phyloP scores from a whole-genome alignment of 2,113 vertebrate genomes.

The Cinclus mexicanus region DNA sequence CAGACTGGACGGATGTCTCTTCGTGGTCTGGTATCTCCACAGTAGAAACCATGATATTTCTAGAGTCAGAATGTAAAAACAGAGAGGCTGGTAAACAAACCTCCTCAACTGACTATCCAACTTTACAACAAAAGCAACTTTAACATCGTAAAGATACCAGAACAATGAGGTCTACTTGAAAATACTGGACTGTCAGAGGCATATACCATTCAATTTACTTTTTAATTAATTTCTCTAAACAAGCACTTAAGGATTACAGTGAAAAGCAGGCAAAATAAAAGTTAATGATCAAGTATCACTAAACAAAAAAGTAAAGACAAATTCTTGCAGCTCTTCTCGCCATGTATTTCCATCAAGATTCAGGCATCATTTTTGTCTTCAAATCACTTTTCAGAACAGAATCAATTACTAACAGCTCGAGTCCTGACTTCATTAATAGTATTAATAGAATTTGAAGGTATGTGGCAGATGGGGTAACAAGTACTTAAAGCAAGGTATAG shows the following conservation, averaged over 20 bases:
- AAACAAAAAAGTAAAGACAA: neutral
- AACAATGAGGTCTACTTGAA: neutral
- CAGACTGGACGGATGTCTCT: neutral
- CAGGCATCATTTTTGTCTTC: neutral
- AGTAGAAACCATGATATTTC: neutral
- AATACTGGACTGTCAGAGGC: neutral
- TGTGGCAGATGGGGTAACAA: neutral
- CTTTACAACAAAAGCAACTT: neutral
- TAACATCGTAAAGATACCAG: neutral
- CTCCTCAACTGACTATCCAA: neutral
- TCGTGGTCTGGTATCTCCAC: neutral
- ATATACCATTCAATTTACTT: neutral
- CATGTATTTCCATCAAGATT: neutral
- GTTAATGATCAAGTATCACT: neutral
- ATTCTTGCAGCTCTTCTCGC: neutral
- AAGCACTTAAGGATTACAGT: neutral
- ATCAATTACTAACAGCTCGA: neutral
- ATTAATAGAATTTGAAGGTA: neutral
- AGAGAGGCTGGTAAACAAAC: neutral
- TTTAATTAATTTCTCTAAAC: neutral
- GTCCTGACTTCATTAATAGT: neutral
- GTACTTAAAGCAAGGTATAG: neutral
- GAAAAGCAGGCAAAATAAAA: neutral
- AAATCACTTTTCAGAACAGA: neutral
- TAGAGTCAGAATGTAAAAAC: neutral